A percentile compares a stretch with the other conserved stretches of the same genome.
Evolutionary conservation across 2,888 invertebrate genomes (phyloP).

Genomic region (Polyploca ridens): DNA sequence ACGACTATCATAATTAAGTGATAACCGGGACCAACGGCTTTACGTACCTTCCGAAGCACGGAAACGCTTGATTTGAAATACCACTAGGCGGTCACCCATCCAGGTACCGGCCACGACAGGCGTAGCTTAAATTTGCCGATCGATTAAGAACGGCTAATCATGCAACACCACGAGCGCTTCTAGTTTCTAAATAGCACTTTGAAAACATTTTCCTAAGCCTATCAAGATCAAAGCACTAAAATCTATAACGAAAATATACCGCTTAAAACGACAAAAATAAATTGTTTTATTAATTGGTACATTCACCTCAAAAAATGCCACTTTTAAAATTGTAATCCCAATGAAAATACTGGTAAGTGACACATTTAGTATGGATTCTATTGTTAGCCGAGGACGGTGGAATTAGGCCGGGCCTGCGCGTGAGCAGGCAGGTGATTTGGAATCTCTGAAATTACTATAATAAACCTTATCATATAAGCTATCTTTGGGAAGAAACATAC

Average conservation of each 20-base stretch:
- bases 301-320: constrained; percentile 4
- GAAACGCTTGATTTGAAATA: no score
- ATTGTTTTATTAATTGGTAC: neutral
- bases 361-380: constrained; percentile 23
- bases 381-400: constrained; percentile 27
- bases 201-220: neutral
- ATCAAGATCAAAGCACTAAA: neutral
- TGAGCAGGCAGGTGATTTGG: constrained; percentile 13
- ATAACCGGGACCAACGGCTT: no score
- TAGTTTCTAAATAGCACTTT: neutral
- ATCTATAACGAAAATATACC: neutral
- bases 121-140: no score
- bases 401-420: constrained; percentile 16
- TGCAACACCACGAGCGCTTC: no score
- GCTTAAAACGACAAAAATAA: neutral
- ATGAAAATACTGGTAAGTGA: constrained; percentile 6
- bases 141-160: no score
- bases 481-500: neutral
- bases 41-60: no score
- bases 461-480: neutral
- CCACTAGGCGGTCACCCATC: no score
- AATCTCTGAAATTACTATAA: neutral
- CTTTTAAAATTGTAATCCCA: neutral
- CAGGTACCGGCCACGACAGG: no score
- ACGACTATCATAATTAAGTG: no score